A percentile compares a stretch with the other conserved stretches of the same genome.
phyloP scores from a whole-genome alignment of 2,113 vertebrate genomes.

The Vireo altiloquus region DNA sequence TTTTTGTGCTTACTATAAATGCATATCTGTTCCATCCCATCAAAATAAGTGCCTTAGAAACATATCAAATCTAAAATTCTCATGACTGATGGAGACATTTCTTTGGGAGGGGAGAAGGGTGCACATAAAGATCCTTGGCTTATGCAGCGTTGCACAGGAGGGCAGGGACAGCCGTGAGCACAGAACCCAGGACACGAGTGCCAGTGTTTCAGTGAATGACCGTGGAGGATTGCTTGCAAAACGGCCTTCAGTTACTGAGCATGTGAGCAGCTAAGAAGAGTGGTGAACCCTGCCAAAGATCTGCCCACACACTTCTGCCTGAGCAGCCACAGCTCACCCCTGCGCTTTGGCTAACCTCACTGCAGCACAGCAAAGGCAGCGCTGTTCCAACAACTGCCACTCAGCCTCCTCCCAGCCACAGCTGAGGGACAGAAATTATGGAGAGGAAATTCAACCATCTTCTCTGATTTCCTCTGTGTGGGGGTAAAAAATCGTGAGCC shows the following conservation, averaged over 20 bases:
- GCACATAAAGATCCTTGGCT: neutral
- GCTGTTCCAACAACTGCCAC: neutral
- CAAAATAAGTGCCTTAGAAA: neutral
- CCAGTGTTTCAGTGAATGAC: neutral
- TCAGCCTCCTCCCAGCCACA: neutral
- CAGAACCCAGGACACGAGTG: neutral
- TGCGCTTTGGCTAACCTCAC: neutral
- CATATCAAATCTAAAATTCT: neutral
- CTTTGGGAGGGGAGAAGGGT: neutral
- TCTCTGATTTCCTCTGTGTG: neutral
- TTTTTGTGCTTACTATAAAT: neutral
- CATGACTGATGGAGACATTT: neutral
- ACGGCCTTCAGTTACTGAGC: neutral
- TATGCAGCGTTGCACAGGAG: neutral
- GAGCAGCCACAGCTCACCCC: neutral
- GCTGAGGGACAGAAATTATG: neutral
- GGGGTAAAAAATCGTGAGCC: neutral
- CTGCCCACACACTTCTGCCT: neutral
- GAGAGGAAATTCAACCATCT: slow-evolving; percentile 6
- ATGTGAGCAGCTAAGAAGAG: neutral
- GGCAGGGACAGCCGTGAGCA: neutral
- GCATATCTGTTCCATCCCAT: neutral
- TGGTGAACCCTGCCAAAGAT: neutral
- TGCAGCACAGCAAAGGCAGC: neutral
- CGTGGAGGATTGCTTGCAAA: neutral